Base-by-base conservation (phyloP, 2,113 vertebrate genomes). In the Panurus biarmicus region DNA sequence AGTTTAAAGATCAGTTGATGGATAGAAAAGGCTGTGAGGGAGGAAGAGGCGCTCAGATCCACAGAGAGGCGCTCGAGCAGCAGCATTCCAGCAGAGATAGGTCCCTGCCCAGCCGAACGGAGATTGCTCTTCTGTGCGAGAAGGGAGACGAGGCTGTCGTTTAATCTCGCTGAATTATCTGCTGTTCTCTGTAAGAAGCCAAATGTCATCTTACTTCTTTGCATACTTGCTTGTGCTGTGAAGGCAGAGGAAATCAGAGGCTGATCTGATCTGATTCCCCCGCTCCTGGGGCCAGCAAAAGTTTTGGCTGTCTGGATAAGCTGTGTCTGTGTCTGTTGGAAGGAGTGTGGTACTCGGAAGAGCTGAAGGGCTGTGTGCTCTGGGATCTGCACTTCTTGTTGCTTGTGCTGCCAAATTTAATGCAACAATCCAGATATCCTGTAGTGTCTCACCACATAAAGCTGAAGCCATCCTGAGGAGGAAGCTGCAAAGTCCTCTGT, bases 11-110 rank as follows among this genome's bases (percentile, higher is more conserved):
- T 26, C 15, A 1, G n/a, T 44, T 40, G 21, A 8, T 48, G 25
- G 31, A 12, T 28, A 12, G 36, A 40, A 36, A 31, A 18, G 26
- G 57, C 24, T 60, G 64, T 36, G 67, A 76, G 35, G 31, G 60
- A 73, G 36, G n/a, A 76, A 24, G 67, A 71, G 40, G 67, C 73
- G 84, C 72, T 67, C 33, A 14, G 75, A 14, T n/a, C 96, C 96
- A 95, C 91, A 86, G 75, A 77, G 94, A 74, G 95, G 95, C 94
- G 94, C 96, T 95, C 64, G 22, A 95, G 93, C 85, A 80, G 87
- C 93, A 23, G n/a, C 5, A 1, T 80, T 93, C 29, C 78, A 47
- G 89, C 21, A 0, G 23, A 48, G 89, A 57, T 20, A 2, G 29
- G 38, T 10, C 50, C 25, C 75, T 87, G 91, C 89, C 87, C 64